These are phyloP conservation scores for Samia ricini DNA, from an alignment of 1,140 invertebrate species.

Conservation along the genomic window DNA sequence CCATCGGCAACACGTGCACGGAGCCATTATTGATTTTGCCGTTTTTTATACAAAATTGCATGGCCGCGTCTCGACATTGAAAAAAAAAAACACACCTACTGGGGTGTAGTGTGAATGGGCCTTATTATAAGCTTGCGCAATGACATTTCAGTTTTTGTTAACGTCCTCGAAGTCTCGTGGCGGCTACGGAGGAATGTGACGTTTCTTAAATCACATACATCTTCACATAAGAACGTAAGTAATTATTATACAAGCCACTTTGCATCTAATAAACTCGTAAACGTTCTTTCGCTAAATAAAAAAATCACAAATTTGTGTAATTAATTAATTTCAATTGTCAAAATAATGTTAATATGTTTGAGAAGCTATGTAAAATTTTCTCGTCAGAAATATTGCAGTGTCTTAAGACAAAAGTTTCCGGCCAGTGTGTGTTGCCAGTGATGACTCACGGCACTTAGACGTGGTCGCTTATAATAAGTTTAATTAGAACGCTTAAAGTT, in stretches of 20 bases:
- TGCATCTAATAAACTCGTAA: neutral
- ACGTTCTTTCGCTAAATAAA: too few relatives aligned
- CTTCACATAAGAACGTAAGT: neutral
- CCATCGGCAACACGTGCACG: conserved; percentile 72
- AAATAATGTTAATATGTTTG: too few relatives aligned
- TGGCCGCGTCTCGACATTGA: conserved; percentile 61
- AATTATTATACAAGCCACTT: neutral
- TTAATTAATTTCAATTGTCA: too few relatives aligned
- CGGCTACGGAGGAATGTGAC: conserved; percentile 38
- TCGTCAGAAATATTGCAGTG: too few relatives aligned
- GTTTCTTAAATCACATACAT: conserved; percentile 22
- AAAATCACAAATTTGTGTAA: too few relatives aligned
- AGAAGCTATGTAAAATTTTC: too few relatives aligned
- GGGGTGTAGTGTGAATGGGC: conserved; percentile 62
- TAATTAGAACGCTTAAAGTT: too few relatives aligned
- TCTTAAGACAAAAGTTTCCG: too few relatives aligned
- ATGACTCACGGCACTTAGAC: too few relatives aligned
- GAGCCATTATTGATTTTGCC: conserved; percentile 74
- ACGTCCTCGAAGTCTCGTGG: conserved; percentile 41
- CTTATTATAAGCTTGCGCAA: conserved; percentile 74
- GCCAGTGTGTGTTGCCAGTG: too few relatives aligned
- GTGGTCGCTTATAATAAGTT: too few relatives aligned
- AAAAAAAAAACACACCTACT: conserved; percentile 70
- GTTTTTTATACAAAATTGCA: conserved; percentile 75
- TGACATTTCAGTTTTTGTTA: conserved; percentile 63